Evolutionary conservation across 2,888 invertebrate species (phyloP), one percentile per base, ranked within the genome.

Genomic region (Acleris laterana): DNA sequence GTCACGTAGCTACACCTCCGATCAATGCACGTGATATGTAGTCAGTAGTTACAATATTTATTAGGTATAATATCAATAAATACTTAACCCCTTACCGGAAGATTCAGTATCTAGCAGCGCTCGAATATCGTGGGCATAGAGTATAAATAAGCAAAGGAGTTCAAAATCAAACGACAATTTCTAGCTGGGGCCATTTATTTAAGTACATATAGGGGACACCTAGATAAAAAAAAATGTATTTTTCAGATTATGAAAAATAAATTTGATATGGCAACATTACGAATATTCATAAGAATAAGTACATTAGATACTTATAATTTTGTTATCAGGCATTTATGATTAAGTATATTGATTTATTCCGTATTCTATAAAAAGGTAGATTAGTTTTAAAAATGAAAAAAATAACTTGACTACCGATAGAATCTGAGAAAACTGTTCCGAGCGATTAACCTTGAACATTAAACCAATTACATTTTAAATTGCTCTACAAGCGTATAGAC

Each of bases 181-280:
- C 71, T 75, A 67, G 72, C 88, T 88, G 88, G 89, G 88, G 86
- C 82, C 80, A 79, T 92, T 88, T 92, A 91, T 88, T 91, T 87
- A 38, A 90, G 85, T 87, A 89, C 83, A 83, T 83, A 32, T 11
- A 38, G 82, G 81, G 88, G 87, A 89, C 86, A 90, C 88, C 88
- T 89, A 88, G 87, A 88, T 89, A 89, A 90, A 89, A 88, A 88
- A 87, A 85, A 84, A 82, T 87, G 83, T 82, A 82, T 81, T 61
- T 25, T 85, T 82, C 87, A 87, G 85, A 89, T 83, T 86, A 88
- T 84, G 84, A 88, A 88, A 89, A 90, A 87, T 84, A 88, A 88
- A 87, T 85, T 70, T 89, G 89, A 90, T 91, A 90, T 90, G 89
- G 84, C 84, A 90, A 88, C 84, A 89, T 83, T 83, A 84, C 80